Base-by-base conservation (phyloP, 2,113 vertebrate genomes). In the Tylochromis polylepis region DNA sequence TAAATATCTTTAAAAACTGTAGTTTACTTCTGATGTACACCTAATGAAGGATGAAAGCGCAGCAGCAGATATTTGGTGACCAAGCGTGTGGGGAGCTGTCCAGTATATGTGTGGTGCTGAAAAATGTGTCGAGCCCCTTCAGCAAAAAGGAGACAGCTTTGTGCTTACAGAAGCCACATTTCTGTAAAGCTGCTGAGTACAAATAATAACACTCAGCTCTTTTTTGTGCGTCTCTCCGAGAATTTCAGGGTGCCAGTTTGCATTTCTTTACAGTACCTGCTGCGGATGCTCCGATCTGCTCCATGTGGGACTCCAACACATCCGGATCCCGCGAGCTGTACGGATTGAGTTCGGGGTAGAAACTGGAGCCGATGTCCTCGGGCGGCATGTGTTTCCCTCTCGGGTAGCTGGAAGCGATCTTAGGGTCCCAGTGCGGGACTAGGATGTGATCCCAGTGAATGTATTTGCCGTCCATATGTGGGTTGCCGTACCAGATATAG, bases 391-490 rank as follows among this genome's bases (percentile, higher is more conserved):
- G 98, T 89, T 96, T 97, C 62, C 98, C 97, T 93, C 96, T 97
- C 22, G 97, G 97, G 88, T 98, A 98, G 91, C 97, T 97, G 91
- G 97, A 97, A 2, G 98, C 97, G 85, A 98, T 97, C 90, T 98
- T 98, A 67, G 97, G 97, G 94, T 98, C 98, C 98, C 97, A 98
- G 95, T 98, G 97, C 3, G 97, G 97, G 58, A 98, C 97, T 89
- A 98, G 96, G 87, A 97, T 96, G 86, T 98, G 97, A 93, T 98
- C 97, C 97, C 97, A 98, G 89, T 98, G 97, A 14, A 97, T 91
- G 89, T 97, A 98, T 86, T 94, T 96, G 4, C 95, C 95, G 84
- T 97, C 96, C 89, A 95, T 92, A 18, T 94, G 90, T 3, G 96
- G 97, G 55, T 90, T 97, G 18, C 97, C 97, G 51, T 97, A 98